Percentiles rank a stretch among this genome's conserved stretches.
phyloP scores from a whole-genome alignment of 2,797 vertebrate species.

The Synanceia verrucosa region DNA sequence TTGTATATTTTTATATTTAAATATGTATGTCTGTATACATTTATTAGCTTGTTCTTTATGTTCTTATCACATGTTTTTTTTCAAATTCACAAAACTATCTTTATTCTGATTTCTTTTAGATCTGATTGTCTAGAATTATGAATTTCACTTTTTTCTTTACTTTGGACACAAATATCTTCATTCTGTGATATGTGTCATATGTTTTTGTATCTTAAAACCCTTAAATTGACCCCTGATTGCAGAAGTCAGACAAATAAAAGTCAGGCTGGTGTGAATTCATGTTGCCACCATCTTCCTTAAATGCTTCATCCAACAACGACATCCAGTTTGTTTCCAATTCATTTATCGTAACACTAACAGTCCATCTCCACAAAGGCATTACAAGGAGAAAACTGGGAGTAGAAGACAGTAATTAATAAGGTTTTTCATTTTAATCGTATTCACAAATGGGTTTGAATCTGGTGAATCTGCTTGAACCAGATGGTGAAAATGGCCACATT shows the following conservation, averaged over 20 bases:
- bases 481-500: slow-evolving; percentile 54
- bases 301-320: not conserved
- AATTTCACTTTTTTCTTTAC: no score
- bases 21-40: not conserved
- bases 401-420: slow-evolving; percentile 11
- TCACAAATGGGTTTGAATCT: slow-evolving; percentile 42
- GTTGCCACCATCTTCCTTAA: not conserved
- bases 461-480: slow-evolving; percentile 48
- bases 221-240: no score
- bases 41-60: no score
- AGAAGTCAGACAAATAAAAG: not conserved
- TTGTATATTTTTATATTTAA: no score
- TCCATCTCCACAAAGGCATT: not conserved
- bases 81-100: no score
- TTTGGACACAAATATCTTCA: no score
- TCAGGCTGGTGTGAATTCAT: not conserved
- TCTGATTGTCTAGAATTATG: no score
- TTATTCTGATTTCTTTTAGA: no score
- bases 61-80: no score
- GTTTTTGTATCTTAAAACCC: no score
- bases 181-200: no score
- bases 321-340: not conserved
- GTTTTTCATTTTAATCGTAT: slow-evolving; percentile 38
- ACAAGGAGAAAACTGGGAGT: not conserved
- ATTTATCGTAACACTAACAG: not conserved